Evolutionary conservation across 2,888 invertebrate species (phyloP).

Genomic region (Sesia apiformis): DNA sequence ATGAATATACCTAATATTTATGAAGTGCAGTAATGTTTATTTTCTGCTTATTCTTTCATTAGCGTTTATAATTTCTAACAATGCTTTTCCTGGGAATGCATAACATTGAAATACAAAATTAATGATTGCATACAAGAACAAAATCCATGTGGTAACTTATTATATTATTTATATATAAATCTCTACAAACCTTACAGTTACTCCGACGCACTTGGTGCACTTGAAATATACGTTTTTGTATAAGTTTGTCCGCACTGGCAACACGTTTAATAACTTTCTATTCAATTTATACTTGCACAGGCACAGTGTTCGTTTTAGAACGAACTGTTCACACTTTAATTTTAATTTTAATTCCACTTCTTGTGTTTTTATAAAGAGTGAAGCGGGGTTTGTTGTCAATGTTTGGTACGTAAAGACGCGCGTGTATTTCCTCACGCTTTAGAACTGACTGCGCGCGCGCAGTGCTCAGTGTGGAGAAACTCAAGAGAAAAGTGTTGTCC

Average conservation of each 20-base stretch:
- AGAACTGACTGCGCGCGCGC: constrained; percentile 47
- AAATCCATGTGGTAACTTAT: no score
- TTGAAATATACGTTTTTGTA: constrained; percentile 20
- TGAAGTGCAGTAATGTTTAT: no score
- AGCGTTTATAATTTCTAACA: no score
- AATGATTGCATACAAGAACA: no score
- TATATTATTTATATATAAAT: no score
- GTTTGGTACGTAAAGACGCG: constrained; percentile 25
- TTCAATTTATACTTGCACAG: constrained; percentile 14
- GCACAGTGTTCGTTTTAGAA: constrained; percentile 10
- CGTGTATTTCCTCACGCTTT: constrained; percentile 33
- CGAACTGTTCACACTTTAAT: constrained; percentile 20
- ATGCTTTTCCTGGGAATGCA: no score
- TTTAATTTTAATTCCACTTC: constrained; percentile 1
- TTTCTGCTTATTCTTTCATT: no score
- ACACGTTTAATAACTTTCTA: constrained; percentile 39
- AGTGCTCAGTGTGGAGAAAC: constrained; percentile 37
- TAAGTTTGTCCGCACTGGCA: constrained; percentile 31
- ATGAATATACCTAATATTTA: no score
- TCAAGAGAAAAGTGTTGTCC: constrained; percentile 62
- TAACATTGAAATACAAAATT: no score
- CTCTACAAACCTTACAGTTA: constrained; percentile 52
- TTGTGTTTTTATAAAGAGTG: no score
- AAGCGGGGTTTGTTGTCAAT: no score
- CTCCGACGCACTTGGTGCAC: constrained; percentile 34